Conservation (phyloP, 2,888 invertebrate genomes). For the Catocala sponsa region DNA sequence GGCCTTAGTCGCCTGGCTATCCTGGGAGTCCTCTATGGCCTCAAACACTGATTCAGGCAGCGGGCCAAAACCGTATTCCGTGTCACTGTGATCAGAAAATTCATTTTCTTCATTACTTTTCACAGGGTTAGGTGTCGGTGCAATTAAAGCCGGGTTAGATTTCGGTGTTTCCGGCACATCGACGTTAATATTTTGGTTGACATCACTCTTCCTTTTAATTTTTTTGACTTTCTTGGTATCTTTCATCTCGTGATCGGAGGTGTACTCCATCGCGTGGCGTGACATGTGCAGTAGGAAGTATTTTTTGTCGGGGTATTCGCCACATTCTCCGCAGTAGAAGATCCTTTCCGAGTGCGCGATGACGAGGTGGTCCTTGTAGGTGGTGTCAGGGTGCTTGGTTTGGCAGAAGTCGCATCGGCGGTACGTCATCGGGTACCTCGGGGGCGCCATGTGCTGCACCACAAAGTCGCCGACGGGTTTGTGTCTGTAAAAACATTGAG, state of each 20-base stretch:
- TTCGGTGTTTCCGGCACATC: neutral
- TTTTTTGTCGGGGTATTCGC: constrained; percentile 65
- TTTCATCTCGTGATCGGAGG: constrained; percentile 11
- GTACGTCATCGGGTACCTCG: constrained; percentile 9
- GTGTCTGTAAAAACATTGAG: constrained; percentile 64
- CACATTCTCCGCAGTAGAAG: constrained; percentile 79
- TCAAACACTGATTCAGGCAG: constrained; percentile 70
- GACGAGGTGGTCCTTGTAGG: constrained; percentile 63
- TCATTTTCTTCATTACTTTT: constrained; percentile 47
- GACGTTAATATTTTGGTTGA: constrained; percentile 1
- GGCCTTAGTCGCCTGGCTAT: constrained; percentile 52
- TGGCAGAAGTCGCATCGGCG: constrained; percentile 60
- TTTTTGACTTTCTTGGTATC: neutral
- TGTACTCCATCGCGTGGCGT: constrained; percentile 63
- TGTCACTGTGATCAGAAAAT: constrained; percentile 68
- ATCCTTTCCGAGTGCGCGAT: constrained; percentile 63
- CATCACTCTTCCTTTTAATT: constrained; percentile 8
- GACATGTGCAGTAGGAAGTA: constrained; percentile 75
- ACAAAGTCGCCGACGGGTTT: constrained; percentile 21
- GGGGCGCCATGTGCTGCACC: constrained; percentile 9
- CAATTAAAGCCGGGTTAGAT: neutral
- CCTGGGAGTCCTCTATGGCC: constrained; percentile 71
- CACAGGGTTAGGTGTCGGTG: neutral
- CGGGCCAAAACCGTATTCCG: constrained; percentile 62
- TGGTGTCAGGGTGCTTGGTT: constrained; percentile 24